phyloP scores from a whole-genome alignment of 1,140 invertebrate genomes.

The Diprion similis region DNA sequence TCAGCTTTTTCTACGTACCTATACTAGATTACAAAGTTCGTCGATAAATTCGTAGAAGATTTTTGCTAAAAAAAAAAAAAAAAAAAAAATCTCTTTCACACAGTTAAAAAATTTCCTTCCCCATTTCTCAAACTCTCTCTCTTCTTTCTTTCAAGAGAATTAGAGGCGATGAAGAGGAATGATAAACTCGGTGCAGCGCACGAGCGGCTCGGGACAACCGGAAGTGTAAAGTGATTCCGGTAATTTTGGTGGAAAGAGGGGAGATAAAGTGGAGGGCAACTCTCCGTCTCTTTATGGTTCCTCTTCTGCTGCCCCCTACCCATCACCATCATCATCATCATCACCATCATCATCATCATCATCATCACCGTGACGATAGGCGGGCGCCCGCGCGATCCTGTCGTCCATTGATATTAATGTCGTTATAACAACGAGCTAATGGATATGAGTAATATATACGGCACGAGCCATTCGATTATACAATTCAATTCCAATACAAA shows the following conservation, averaged over 20 bases:
- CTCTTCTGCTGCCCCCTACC: constrained; percentile 18
- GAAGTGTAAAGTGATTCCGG: neutral
- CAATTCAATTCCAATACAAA: constrained; percentile 28
- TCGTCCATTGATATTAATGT: constrained; percentile 40
- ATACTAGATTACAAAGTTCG: too few species aligned
- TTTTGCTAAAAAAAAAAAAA: neutral
- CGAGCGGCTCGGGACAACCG: neutral
- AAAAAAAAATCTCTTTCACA: neutral
- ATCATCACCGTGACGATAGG: neutral
- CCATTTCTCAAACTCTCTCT: too few species aligned
- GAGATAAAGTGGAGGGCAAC: constrained; percentile 4
- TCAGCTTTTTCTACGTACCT: too few species aligned
- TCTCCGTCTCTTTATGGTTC: constrained; percentile 31
- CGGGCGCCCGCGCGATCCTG: constrained; percentile 5
- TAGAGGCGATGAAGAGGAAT: constrained; percentile 16
- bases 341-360: neutral
- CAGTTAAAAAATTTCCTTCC: too few species aligned
- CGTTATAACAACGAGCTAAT: constrained; percentile 28
- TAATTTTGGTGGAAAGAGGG: neutral
- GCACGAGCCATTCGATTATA: constrained; percentile 38
- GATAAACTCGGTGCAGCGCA: neutral
- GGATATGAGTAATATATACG: constrained; percentile 31
- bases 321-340: constrained; percentile 8
- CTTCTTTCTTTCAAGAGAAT: neutral
- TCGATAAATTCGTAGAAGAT: neutral